These are phyloP conservation scores for Drosophila ironensis DNA, from an alignment of 1,140 invertebrate species.

Conservation along the genomic window DNA sequence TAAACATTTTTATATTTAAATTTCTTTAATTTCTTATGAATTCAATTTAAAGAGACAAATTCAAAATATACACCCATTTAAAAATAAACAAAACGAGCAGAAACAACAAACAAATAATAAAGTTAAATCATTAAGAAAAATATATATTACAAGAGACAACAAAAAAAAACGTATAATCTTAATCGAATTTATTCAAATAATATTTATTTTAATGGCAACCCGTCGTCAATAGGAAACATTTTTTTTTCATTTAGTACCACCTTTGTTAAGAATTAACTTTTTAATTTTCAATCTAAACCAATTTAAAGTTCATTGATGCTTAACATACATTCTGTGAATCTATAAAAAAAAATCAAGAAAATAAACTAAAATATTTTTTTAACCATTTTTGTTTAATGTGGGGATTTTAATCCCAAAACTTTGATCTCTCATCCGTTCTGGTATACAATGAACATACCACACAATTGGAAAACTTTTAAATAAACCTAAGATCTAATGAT, in stretches of 20 bases:
- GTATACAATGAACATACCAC: slow-evolving; percentile 11
- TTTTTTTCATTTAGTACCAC: slow-evolving; percentile 11
- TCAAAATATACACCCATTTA: slow-evolving; percentile 48
- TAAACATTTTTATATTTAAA: slow-evolving; percentile 76
- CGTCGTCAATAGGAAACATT: slow-evolving; percentile 19
- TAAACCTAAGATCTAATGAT: no score
- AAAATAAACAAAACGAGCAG: slow-evolving; percentile 17
- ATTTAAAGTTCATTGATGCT: slow-evolving; percentile 46
- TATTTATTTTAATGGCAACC: slow-evolving; percentile 50
- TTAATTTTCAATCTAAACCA: slow-evolving; percentile 56
- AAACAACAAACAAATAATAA: slow-evolving; percentile 30
- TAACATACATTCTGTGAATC: slow-evolving; percentile 40
- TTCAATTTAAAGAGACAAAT: slow-evolving; percentile 53
- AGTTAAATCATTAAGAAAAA: slow-evolving; percentile 43
- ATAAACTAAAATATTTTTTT: slow-evolving; percentile 27
- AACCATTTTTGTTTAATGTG: slow-evolving; percentile 34
- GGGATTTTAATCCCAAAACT: no score
- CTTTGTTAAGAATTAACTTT: slow-evolving; percentile 2
- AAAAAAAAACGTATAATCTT: no score
- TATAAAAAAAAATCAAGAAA: no score
- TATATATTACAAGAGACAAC: slow-evolving; percentile 80
- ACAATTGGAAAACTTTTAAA: no score
- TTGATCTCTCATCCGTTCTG: slow-evolving; percentile 12
- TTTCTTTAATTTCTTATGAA: slow-evolving; percentile 72
- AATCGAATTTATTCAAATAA: no score